Evolutionary conservation across 2,113 vertebrate genomes (phyloP), one percentile per base, ranked within the genome.

Genomic region (human (Homo sapiens)): DNA sequence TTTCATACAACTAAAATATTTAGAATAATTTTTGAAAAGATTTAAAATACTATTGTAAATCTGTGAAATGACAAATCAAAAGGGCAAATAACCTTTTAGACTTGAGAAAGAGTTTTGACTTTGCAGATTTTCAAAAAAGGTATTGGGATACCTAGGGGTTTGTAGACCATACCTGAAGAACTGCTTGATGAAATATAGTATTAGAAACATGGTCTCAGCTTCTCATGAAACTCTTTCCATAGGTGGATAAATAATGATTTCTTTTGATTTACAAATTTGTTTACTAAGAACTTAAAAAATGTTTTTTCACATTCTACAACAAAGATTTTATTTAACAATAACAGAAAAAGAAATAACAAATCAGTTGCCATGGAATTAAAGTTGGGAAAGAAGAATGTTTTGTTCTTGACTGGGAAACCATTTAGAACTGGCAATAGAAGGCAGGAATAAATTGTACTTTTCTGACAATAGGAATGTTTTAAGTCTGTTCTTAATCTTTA

Each of bases 281-380:
- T 89, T 96, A 87, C 14, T 43, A 61, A 75, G 23, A 66, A 48
- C 11, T 83, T 92, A 0, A 64, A 32, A 64, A 64, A 32, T 10
- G 25, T 23, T 86, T 89, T 61, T 57, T 25, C 16, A n/a, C 11
- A 40, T 45, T 59, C 11, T 68, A 23, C 5, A 32, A 16, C 35
- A 13, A 81, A 78, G 35, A 38, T 64, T 78, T 82, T 82, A 72
- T 94, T 75, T 92, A 43, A 64, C 30, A 95, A 32, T 48, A 17
- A 22, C 18, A 80, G 35, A 35, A 72, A 55, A 81, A 78, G 16
- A 32, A 86, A 22, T 40, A 57, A 93, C 32, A 70, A 93, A 80
- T 68, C 66, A 93, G 78, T 96, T 97, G 66, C 25, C 35, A 50
- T 84, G 52, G 61, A 79, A 83, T 86, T 82, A 78, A 75, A n/a